Evolutionary conservation across 1,140 invertebrate species (phyloP), one percentile per base, ranked within the genome.

Genomic region (Chironomus tepperi): DNA sequence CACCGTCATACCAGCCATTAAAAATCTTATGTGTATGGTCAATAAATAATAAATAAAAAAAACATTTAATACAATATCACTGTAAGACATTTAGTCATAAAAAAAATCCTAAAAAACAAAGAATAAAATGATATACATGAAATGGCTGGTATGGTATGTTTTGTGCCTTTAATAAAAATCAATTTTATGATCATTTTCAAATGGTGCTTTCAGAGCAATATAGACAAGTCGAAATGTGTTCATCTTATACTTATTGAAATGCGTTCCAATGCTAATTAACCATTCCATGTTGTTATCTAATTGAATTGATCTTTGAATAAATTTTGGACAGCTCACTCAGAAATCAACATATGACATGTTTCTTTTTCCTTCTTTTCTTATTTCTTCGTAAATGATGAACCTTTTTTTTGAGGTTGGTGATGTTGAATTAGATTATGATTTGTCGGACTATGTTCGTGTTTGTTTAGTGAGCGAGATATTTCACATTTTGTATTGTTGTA

Each of bases 191-290:
- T 57, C 47, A 57, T n/a, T 57, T 57, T 57, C 47, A n/a, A 57
- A 57, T 57, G 47, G 47, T 57, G n/a, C n/a, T 57, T n/a, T n/a
- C 47, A n/a, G 10, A 34, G 24, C 24, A 34, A 34, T 57, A 57
- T 57, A 57, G 8, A 57, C 47, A 57, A 12, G 47, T 57, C 47
- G n/a, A 57, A 57, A n/a, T 57, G 12, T 57, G 8, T 57, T 57
- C 47, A 57, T 57, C 47, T 57, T 57, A 57, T 12, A 57, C 47
- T 57, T 15, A 57, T 57, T 57, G 47, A 57, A 57, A 57, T 57
- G 47, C 47, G 47, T 57, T 57, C 47, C 47, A 57, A 57, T 57
- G 47, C 47, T 57, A 57, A 57, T 57, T 57, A 57, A n/a, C 47
- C 47, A 57, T 57, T 57, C 12, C 47, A 57, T 57, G 47, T 57